These are phyloP conservation scores for Gila orcuttii DNA, from an alignment of 2,113 vertebrate species.

Conservation along the genomic window DNA sequence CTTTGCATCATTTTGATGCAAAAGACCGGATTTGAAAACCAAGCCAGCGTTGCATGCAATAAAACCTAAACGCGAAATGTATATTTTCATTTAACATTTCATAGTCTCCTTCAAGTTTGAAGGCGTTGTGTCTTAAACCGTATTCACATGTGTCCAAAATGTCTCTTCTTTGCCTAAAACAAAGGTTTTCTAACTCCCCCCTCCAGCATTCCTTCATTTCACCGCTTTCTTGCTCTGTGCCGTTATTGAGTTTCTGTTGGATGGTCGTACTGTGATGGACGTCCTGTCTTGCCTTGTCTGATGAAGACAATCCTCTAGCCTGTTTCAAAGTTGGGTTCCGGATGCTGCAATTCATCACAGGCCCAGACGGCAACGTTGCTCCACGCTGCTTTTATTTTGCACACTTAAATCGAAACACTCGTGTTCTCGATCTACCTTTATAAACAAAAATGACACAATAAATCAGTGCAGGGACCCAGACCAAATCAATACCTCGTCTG, in stretches of 20 bases:
- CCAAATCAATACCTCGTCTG: slow-evolving; percentile 71
- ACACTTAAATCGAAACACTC: slow-evolving; percentile 64
- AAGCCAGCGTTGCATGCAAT: not conserved
- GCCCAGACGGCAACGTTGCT: slow-evolving; percentile 38
- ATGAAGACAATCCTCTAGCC: slow-evolving; percentile 67
- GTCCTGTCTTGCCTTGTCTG: slow-evolving; percentile 64
- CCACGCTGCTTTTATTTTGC: slow-evolving; percentile 61
- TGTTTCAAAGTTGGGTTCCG: slow-evolving; percentile 53
- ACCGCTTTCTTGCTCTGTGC: not conserved
- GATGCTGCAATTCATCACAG: slow-evolving; percentile 69
- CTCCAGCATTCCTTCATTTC: slow-evolving; percentile 28
- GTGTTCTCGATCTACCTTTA: slow-evolving; percentile 60
- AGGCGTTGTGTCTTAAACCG: not conserved
- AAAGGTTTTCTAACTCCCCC: not conserved
- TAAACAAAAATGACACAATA: slow-evolving; percentile 72
- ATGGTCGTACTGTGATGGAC: slow-evolving; percentile 65
- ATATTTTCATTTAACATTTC: not conserved
- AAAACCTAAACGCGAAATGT: not conserved
- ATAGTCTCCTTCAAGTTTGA: not conserved
- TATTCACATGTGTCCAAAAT: not conserved
- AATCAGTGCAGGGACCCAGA: slow-evolving; percentile 64
- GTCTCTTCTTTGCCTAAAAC: not conserved
- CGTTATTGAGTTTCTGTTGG: slow-evolving; percentile 37
- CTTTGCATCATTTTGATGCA: not conserved
- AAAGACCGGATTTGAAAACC: not conserved